A percentile compares a stretch with the other conserved stretches of the same genome.
Conservation (phyloP, 92 coral and sea anemone genomes). For the Micromussa lordhowensis region DNA sequence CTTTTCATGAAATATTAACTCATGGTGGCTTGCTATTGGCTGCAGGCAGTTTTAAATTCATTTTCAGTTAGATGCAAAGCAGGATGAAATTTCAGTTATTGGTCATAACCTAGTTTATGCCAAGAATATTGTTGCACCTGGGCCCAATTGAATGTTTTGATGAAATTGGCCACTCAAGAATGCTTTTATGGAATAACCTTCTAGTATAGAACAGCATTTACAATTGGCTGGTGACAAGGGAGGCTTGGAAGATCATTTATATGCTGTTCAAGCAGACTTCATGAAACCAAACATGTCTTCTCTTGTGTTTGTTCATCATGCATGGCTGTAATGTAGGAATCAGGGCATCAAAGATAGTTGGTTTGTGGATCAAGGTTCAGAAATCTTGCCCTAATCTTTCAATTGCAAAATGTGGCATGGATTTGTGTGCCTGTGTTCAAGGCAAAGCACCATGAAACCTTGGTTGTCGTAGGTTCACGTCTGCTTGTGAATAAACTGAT, state of each 20-base stretch:
- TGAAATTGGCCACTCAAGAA: slow-evolving; percentile 56
- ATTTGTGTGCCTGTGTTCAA: not conserved
- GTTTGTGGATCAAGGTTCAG: not conserved
- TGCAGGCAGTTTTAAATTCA: slow-evolving; percentile 71
- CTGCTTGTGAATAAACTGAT: slow-evolving; percentile 24
- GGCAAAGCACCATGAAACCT: not conserved
- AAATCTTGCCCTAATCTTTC: not conserved
- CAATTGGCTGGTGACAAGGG: slow-evolving; percentile 43
- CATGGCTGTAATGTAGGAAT: slow-evolving; percentile 11
- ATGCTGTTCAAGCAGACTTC: slow-evolving; percentile 29
- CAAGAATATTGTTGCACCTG: slow-evolving; percentile 31
- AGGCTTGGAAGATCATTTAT: slow-evolving; percentile 4
- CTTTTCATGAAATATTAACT: slow-evolving; percentile 35
- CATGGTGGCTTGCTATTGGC: slow-evolving; percentile 65
- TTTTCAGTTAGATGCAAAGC: slow-evolving; percentile 75
- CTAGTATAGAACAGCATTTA: slow-evolving; percentile 31
- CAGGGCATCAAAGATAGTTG: not conserved
- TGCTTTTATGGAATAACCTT: slow-evolving; percentile 9
- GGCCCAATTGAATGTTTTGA: slow-evolving; percentile 9
- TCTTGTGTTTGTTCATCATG: slow-evolving; percentile 20
- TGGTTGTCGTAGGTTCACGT: slow-evolving; percentile 6
- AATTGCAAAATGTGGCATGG: slow-evolving; percentile 16
- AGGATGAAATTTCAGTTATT: slow-evolving; percentile 37
- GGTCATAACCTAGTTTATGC: not conserved
- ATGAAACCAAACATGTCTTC: slow-evolving; percentile 45